Evolutionary conservation across 2,113 vertebrate species (phyloP).

Genomic region (Crotalus helleri): DNA sequence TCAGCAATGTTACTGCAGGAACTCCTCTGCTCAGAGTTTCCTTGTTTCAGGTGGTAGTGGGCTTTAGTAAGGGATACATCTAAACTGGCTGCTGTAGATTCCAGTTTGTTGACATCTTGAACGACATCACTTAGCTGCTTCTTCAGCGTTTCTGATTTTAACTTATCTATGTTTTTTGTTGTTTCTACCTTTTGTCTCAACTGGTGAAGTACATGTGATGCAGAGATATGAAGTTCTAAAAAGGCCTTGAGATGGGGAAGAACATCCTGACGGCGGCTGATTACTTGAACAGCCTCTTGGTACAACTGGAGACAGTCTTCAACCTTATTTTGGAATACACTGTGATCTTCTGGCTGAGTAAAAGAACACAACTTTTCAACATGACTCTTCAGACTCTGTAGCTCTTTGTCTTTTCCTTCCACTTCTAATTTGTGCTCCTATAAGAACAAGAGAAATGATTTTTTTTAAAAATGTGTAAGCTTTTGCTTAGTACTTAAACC

Average conservation of each 20-base stretch:
- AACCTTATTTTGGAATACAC: slow-evolving; percentile 74
- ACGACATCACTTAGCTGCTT: slow-evolving; percentile 69
- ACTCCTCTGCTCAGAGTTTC: slow-evolving; percentile 73
- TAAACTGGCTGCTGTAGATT: slow-evolving; percentile 75
- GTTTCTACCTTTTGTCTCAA: slow-evolving; percentile 78
- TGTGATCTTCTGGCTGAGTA: slow-evolving; percentile 75
- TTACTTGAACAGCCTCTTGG: slow-evolving; percentile 78
- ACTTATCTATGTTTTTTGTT: slow-evolving; percentile 79
- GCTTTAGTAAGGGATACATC: slow-evolving; percentile 85
- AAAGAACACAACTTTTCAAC: slow-evolving; percentile 69
- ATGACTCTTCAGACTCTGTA: slow-evolving; percentile 72
- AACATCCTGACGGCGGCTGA: slow-evolving; percentile 72
- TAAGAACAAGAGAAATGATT: slow-evolving; percentile 25
- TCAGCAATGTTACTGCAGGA: slow-evolving; percentile 82
- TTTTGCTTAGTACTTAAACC: background rate
- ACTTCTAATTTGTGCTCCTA: slow-evolving; percentile 79
- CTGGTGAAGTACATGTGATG: slow-evolving; percentile 60
- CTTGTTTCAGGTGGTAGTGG: slow-evolving; percentile 78
- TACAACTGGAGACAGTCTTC: slow-evolving; percentile 86
- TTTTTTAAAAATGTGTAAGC: background rate
- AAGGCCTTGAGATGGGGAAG: slow-evolving; percentile 75
- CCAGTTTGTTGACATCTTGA: slow-evolving; percentile 73
- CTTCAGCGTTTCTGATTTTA: slow-evolving; percentile 77
- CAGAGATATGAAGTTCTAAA: slow-evolving; percentile 64
- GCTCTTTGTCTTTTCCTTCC: slow-evolving; percentile 65